These are phyloP conservation scores for Drosophila kuntzei DNA, from an alignment of 2,888 invertebrate genomes.

Conservation along the genomic window DNA sequence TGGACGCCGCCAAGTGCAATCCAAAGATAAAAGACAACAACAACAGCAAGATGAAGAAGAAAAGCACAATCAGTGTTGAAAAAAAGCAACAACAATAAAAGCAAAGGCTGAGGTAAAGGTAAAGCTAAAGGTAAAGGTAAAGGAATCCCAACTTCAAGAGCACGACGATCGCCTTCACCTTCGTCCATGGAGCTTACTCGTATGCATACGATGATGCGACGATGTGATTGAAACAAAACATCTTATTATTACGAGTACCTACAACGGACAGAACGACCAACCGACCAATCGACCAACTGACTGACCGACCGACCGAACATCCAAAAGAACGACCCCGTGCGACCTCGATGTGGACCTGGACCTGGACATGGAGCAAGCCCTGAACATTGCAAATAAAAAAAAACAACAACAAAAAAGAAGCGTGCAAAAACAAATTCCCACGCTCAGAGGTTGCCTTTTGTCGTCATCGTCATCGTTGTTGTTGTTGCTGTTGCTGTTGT, in stretches of 20 bases:
- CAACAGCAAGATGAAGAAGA: conserved; percentile 29
- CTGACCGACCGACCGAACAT: conserved; percentile 19
- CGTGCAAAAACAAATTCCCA: conserved; percentile 76
- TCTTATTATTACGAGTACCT: conserved; percentile 73
- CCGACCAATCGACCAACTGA: conserved; percentile 20
- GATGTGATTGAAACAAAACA: conserved; percentile 81
- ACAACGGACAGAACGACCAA: conserved; percentile 45
- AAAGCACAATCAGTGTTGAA: conserved; percentile 25
- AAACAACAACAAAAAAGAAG: conserved; percentile 48
- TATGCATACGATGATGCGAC: conserved; percentile 65
- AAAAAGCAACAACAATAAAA: conserved; percentile 32
- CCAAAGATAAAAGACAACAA: conserved; percentile 37
- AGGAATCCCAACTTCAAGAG: conserved; percentile 31
- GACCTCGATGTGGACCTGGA: conserved; percentile 68
- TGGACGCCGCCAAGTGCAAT: conserved; percentile 42
- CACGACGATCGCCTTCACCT: conserved; percentile 47
- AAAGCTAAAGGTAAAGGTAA: conserved; percentile 24
- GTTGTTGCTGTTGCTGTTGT: conserved; percentile 34
- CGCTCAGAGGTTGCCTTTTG: conserved; percentile 70
- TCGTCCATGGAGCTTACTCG: conserved; percentile 43
- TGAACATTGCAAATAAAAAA: conserved; percentile 30
- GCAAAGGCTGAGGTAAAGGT: conserved; percentile 14
- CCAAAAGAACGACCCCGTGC: conserved; percentile 76
- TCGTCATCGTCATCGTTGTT: conserved; percentile 52
- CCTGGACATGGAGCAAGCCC: conserved; percentile 35